These are phyloP conservation scores for Zelostemma sp. DNA, from an alignment of 1,140 invertebrate genomes.

Conservation along the genomic window DNA sequence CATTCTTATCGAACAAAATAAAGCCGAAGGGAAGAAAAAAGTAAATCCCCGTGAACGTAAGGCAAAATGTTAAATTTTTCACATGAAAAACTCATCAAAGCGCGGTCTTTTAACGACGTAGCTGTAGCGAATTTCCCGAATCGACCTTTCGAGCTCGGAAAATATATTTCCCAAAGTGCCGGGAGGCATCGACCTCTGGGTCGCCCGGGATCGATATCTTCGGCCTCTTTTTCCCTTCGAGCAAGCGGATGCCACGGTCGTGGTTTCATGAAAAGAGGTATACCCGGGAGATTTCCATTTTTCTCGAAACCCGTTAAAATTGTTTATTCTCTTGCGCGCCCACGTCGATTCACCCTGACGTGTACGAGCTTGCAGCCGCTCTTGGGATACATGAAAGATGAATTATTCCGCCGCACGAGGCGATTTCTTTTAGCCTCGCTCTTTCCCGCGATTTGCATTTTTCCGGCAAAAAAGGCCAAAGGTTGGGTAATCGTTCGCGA, in stretches of 20 bases:
- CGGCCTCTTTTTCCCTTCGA: conserved; percentile 35
- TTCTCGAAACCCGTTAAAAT: conserved; percentile 35
- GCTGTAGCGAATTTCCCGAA: conserved; percentile 16
- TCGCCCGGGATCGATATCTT: conserved; percentile 42
- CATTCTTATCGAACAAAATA: too few relatives aligned
- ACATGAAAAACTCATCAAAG: too few relatives aligned
- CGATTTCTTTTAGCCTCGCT: conserved; percentile 1
- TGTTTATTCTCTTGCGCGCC: conserved; percentile 33
- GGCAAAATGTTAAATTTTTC: too few relatives aligned
- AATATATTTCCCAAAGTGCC: conserved; percentile 43
- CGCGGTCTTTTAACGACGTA: too few relatives aligned
- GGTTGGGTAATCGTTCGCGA: not conserved
- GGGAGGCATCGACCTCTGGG: conserved; percentile 38
- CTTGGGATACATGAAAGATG: not conserved
- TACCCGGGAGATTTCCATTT: conserved; percentile 36
- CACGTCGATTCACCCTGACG: conserved; percentile 6
- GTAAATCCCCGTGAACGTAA: too few relatives aligned
- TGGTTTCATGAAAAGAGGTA: conserved; percentile 30
- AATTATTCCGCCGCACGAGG: conserved; percentile 5
- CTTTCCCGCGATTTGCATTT: not conserved
- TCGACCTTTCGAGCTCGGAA: conserved; percentile 13
- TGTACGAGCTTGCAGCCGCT: not conserved
- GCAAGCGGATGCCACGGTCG: conserved; percentile 23
- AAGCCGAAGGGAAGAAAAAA: too few relatives aligned
- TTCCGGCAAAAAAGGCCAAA: not conserved